Evolutionary conservation across 2,797 vertebrate species (phyloP).

Genomic region (Enteromius fasciolatus): DNA sequence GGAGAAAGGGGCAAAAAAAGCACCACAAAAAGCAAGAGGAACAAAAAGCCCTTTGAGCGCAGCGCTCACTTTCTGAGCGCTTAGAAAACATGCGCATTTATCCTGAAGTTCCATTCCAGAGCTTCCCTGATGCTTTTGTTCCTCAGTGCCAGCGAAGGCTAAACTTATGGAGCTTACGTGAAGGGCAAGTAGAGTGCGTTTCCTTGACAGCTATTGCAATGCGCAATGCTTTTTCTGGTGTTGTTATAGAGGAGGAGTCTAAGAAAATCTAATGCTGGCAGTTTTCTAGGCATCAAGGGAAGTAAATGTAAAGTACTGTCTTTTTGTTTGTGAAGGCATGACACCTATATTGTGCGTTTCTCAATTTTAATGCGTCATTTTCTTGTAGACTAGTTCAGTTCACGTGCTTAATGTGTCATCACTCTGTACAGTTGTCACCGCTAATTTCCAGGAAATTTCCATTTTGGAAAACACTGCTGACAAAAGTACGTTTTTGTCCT

Average conservation of each 20-base stretch:
- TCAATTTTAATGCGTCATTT: conserved; percentile 54
- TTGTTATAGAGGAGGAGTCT: background rate
- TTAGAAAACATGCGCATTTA: conserved; percentile 46
- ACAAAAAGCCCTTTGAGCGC: conserved; percentile 67
- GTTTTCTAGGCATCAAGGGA: background rate
- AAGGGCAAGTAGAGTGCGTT: conserved; percentile 46
- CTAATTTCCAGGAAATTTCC: too few species aligned
- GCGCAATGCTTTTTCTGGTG: conserved; percentile 9
- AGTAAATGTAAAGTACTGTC: background rate
- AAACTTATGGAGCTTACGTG: conserved; percentile 48
- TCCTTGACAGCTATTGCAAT: conserved; percentile 29
- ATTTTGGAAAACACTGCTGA: background rate
- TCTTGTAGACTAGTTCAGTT: conserved; percentile 53
- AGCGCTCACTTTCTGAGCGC: conserved; percentile 47
- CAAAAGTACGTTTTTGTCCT: background rate
- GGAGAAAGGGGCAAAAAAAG: conserved; percentile 38
- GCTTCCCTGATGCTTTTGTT: conserved; percentile 44
- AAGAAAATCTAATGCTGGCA: background rate
- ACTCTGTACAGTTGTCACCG: background rate
- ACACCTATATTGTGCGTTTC: conserved; percentile 24
- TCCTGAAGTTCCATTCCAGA: conserved; percentile 32
- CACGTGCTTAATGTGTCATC: background rate
- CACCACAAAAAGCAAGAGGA: conserved; percentile 50
- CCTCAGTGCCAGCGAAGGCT: conserved; percentile 37
- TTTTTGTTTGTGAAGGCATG: conserved; percentile 7